phyloP scores from a whole-genome alignment of 2,888 invertebrate species.

The Trachelus troglodyta region DNA sequence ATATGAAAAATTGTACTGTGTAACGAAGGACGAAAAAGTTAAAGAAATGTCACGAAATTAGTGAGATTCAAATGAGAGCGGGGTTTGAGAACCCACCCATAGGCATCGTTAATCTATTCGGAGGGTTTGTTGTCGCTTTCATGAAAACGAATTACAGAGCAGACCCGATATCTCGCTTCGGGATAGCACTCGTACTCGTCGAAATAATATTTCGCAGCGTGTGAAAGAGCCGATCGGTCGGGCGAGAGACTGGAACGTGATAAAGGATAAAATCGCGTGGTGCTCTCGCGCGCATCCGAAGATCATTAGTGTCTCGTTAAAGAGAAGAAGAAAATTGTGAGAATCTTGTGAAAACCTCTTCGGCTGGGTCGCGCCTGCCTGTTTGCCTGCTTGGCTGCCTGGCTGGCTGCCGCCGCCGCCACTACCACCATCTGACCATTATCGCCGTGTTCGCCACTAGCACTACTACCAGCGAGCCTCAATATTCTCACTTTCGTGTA shows the following conservation, averaged over 20 bases:
- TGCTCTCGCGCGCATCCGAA: slow-evolving; percentile 17
- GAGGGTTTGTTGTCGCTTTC: slow-evolving; percentile 43
- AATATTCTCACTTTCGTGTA: not conserved
- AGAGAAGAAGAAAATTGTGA: not conserved
- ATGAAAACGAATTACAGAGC: slow-evolving; percentile 48
- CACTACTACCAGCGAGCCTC: not conserved
- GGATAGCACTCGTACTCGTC: slow-evolving; percentile 30
- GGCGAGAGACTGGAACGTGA: slow-evolving; percentile 20
- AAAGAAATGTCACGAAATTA: not conserved
- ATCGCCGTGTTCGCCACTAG: not conserved
- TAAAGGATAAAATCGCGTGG: slow-evolving; percentile 11
- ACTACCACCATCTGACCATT: not conserved
- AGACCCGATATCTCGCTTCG: slow-evolving; percentile 40
- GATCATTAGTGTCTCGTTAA: not conserved
- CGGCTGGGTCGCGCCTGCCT: slow-evolving; percentile 3
- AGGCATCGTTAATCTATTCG: not conserved
- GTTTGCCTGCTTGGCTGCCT: slow-evolving; percentile 2
- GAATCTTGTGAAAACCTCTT: not conserved
- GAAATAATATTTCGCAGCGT: slow-evolving; percentile 33
- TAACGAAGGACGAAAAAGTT: not conserved
- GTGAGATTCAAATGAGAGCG: not conserved
- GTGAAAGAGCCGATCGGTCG: slow-evolving; percentile 17
- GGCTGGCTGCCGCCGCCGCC: not conserved
- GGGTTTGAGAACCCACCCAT: not conserved
- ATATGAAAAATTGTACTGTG: not conserved